Conservation (phyloP, 1,140 invertebrate genomes). For the Linepithema humile region DNA sequence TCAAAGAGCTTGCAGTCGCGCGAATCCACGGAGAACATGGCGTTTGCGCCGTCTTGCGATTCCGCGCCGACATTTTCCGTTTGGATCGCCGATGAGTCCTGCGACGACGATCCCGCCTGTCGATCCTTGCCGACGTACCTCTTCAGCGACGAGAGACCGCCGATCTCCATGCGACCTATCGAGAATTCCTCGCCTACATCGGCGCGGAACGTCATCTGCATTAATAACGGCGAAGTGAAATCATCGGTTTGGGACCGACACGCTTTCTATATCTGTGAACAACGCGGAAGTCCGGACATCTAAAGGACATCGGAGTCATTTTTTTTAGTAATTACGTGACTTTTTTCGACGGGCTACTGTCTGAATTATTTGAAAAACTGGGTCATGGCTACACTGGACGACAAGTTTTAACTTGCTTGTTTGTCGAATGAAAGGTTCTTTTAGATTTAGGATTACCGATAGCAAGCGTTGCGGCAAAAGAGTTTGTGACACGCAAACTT, state of each 20-base stretch:
- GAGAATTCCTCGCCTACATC: constrained; percentile 81
- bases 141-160: constrained; percentile 75
- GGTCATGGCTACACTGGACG: background rate
- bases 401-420: background rate
- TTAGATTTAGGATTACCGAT: background rate
- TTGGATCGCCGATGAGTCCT: constrained; percentile 24
- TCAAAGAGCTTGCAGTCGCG: constrained; percentile 80
- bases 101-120: constrained; percentile 56
- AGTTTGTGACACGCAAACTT: background rate
- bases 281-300: background rate
- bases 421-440: background rate
- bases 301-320: background rate
- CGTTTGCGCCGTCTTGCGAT: constrained; percentile 29
- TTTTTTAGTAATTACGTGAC: background rate
- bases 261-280: background rate
- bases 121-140: constrained; percentile 75
- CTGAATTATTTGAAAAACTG: background rate
- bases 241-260: background rate
- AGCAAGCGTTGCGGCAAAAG: background rate
- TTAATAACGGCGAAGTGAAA: background rate
- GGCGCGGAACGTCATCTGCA: background rate
- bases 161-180: constrained; percentile 80
- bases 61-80: constrained; percentile 17
- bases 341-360: background rate
- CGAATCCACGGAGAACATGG: constrained; percentile 50